Percentiles rank a stretch among this genome's conserved stretches.
Conservation (phyloP, 2,113 vertebrate genomes). For the Colossoma macropomum region DNA sequence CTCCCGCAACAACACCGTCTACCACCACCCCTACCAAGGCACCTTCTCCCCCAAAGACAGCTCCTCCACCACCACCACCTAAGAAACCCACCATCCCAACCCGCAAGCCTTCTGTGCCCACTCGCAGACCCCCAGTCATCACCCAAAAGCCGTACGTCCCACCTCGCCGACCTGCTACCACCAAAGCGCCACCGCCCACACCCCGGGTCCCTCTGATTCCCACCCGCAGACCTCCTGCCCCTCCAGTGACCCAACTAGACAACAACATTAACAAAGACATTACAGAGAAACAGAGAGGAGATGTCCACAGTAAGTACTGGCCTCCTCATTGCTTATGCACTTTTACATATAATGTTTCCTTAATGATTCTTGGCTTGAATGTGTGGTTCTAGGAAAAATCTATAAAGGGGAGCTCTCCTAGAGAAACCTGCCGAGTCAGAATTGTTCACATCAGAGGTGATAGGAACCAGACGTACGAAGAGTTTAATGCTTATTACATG, state of each 20-base stretch:
- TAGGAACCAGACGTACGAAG: too few relatives aligned
- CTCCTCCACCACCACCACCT: constrained; percentile 51
- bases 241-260: constrained; percentile 75
- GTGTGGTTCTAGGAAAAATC: too few relatives aligned
- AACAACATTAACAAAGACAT: constrained; percentile 88
- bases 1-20: constrained; percentile 56
- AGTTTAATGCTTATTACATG: too few relatives aligned
- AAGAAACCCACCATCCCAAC: constrained; percentile 48
- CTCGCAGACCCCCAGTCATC: constrained; percentile 53
- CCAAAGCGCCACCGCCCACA: constrained; percentile 31
- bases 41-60: constrained; percentile 54
- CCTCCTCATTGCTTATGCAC: background rate
- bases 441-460: too few relatives aligned
- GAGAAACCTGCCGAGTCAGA: too few relatives aligned
- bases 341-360: too few relatives aligned
- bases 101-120: constrained; percentile 62
- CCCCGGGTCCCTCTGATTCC: constrained; percentile 41
- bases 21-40: constrained; percentile 44
- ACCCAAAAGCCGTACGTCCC: constrained; percentile 37
- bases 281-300: constrained; percentile 90
- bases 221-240: constrained; percentile 59
- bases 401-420: too few relatives aligned
- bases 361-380: too few relatives aligned
- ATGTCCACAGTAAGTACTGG: constrained; percentile 92
- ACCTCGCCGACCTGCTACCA: constrained; percentile 50